Base-by-base conservation (phyloP, 2,888 invertebrate genomes). In the Meghimatium bilineatum region DNA sequence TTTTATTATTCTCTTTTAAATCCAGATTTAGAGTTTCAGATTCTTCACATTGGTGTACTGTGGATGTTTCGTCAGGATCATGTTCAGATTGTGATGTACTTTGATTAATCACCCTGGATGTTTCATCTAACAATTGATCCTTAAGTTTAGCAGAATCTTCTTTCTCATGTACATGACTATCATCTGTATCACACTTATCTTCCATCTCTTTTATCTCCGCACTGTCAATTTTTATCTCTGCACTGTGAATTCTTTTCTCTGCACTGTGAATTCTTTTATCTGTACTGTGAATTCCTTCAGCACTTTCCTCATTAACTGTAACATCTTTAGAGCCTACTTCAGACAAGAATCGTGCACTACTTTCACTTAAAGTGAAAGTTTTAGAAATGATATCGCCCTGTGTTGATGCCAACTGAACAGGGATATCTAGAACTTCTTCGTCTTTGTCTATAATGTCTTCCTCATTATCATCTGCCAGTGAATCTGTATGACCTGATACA, bases 331-430 rank as follows among this genome's bases (percentile, higher is more conserved):
- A 52, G 23, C 34, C 63, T 60, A 32, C 1, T 26, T 81, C 81
- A 26, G 81, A 36, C 20, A 81, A 44, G 29, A 81, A 81, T 26
- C 60, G 74, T 6, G 81, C 81, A 63, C 81, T 81, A 60, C 81
- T 81, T 66, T 81, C 81, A 63, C 81, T 81, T 44, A 81, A 49
- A 63, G 38, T 81, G 63, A 81, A 81, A 6, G 81, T 81, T 56
- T 81, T 74, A 10, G 81, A 81, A 74, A 81, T 81, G 8, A 81
- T 81, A 29, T 81, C 81, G 12, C 12, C 6, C 26, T 63, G 63
- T n/a, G 44, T 10, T 38, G 38, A 36, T 52, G 80, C 32, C 34
- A 56, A 71, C 56, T 56, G 29, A 20, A 49, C 20, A 8, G 20
- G 10, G n/a, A 36, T 72, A 72, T 0, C 72, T 20, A 2, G 38